Evolutionary conservation across 2,888 invertebrate genomes (phyloP).

Genomic region (Schizaphis graminum): DNA sequence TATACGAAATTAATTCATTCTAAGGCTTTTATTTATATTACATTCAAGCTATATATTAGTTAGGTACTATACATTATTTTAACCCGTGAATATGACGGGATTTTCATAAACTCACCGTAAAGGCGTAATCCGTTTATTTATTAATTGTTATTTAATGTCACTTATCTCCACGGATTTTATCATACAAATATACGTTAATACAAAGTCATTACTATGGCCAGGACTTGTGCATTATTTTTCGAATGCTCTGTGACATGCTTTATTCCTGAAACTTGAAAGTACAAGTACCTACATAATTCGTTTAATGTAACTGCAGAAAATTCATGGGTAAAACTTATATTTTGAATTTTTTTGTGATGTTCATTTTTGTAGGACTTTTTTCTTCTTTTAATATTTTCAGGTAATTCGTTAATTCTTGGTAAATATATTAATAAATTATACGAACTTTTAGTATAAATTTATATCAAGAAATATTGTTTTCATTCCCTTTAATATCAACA

Average conservation of each 20-base stretch:
- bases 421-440: not conserved
- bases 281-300: not conserved
- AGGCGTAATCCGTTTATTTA: not conserved
- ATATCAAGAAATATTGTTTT: not conserved
- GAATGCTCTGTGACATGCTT: not conserved
- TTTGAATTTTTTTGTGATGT: not conserved
- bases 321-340: not conserved
- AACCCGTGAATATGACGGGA: not conserved
- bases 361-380: not conserved
- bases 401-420: not conserved
- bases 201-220: too few relatives aligned
- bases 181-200: not conserved
- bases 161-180: not conserved
- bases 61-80: not conserved
- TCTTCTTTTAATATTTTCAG: not conserved
- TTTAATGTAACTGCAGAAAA: not conserved
- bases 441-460: not conserved
- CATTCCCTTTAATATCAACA: not conserved
- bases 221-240: not conserved
- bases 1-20: not conserved
- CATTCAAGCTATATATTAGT: not conserved
- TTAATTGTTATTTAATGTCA: not conserved
- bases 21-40: not conserved
- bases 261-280: not conserved
- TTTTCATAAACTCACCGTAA: not conserved